Base-by-base conservation (phyloP, 2,888 invertebrate species). In the Penaeus monodon region DNA sequence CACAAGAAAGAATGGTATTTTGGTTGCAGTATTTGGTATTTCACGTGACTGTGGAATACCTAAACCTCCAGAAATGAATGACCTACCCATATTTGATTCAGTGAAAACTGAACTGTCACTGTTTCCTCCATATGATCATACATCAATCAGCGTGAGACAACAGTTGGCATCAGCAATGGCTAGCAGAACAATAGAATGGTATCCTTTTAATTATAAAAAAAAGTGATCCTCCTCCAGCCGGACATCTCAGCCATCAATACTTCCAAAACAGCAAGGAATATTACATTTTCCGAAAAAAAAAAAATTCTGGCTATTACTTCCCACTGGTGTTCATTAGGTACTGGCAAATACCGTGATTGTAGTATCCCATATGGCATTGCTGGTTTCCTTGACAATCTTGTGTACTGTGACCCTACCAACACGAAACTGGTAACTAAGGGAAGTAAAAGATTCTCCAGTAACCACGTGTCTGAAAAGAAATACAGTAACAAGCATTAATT, bases 281-380 rank as follows among this genome's bases (percentile, higher is more conserved):
- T 7, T 89, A 89, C 88, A 91, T n/a, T 66, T 86, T 87, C 84
- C 79, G n/a, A n/a, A n/a, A n/a, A 79, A 77, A 90, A 90, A 86
- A 91, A 91, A 86, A 91, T 87, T 82, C 91, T 90, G 70, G 91
- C 89, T 87, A 91, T 91, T 90, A 90, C 84, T 79, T 57, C 57
- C 79, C 76, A 76, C n/a, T 79, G 79, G n/a, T 79, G 79, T 49
- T 79, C 79, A 57, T 79, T 29, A 79, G 63, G 79, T n/a, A 79
- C 79, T 79, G 57, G 76, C 76, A 76, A 38, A 76, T 27, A 76
- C 33, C 10, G 6, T n/a, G 76, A 20, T 57, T 79, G 27, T 57
- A 79, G 27, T 29, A 63, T 79, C 79, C 79, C 79, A 79, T 79
- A n/a, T 29, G 29, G 6, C 63, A 57, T 79, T 79, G 29, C 79